Evolutionary conservation across 1,140 invertebrate species (phyloP), one percentile per base, ranked within the genome.

Genomic region (Penaeus japonicus): DNA sequence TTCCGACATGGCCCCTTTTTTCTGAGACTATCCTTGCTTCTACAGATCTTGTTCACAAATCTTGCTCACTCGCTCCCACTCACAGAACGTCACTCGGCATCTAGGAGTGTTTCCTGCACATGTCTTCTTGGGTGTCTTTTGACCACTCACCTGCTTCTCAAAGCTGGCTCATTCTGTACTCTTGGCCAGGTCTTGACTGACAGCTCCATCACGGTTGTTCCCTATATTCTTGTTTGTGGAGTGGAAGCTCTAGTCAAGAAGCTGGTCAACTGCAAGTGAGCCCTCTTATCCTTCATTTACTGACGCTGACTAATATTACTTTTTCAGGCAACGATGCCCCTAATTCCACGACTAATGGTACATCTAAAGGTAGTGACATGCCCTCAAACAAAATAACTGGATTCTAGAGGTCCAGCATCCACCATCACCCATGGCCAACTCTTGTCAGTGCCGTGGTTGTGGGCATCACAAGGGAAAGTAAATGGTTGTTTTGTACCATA

Each of bases 291-390:
- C 59, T 65, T 79, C 85, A 79, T 65, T 84, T 88, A 87, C 87
- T 90, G 85, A 89, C 86, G 81, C 88, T 89, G 84, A 85, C 86
- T 88, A 84, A 89, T 90, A 87, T 90, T 90, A 89, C 89, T 90
- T 85, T 90, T 90, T 90, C 90, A 90, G 90, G 90, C 90, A 87
- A 89, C 86, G 90, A 90, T 90, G 90, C 90, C 85, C 88, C 87
- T 85, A 90, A 90, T 89, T 90, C 90, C 83, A 90, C 90, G 90
- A 90, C 88, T 88, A 90, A 90, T 89, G 90, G 90, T 89, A 90
- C 90, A 88, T 89, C 90, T 88, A 90, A 90, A 90, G 90, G 90
- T 89, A 90, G 88, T 88, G 90, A 90, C 89, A 88, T 75, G 77
- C 90, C 85, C 89, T 87, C 85, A 87, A 90, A 89, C 85, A 90